Evolutionary conservation across 1,140 invertebrate genomes (phyloP), one percentile per base, ranked within the genome.

Genomic region (Panagrolaimus sp.): DNA sequence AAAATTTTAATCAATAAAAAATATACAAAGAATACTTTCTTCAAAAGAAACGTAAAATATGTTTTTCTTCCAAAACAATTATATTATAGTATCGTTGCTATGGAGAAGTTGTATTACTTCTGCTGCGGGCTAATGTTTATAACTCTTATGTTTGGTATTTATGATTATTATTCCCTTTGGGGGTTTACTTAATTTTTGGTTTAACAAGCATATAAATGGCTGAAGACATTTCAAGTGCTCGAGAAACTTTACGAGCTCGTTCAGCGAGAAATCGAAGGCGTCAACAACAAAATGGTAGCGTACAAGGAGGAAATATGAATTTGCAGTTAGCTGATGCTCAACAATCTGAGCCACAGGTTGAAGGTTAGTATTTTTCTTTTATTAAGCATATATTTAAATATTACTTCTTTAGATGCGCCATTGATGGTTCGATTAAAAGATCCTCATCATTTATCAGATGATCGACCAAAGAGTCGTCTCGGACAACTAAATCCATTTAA

Each of bases 1-100:
- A 58, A 58, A 58, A 58, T 5, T 12, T 58, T 58, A 28, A 58
- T 58, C 52, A 58, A 26, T 21, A 28, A n/a, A 58, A 58, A 58
- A 58, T 21, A 12, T 21, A 6, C 17, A 14, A 21, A 12, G n/a
- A 58, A 58, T 7, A 38, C 7, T 38, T 2, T 38, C 2, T 38
- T 38, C 32, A 38, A 38, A 2, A 38, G 2, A 4, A 38, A 38
- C 32, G 7, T n/a, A n/a, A n/a, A n/a, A n/a, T n/a, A n/a, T n/a
- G n/a, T n/a, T n/a, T n/a, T n/a, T n/a, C n/a, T n/a, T n/a, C n/a
- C n/a, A n/a, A n/a, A n/a, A n/a, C n/a, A n/a, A n/a, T n/a, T n/a
- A n/a, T n/a, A 38, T 38, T 4, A 38, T 38, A 38, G 7, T 38
- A 38, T 38, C 32, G 32, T 38, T 38, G 7, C 32, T 7, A 38